Evolutionary conservation across 1,140 invertebrate species (phyloP).

Genomic region (Anastrepha obliqua): DNA sequence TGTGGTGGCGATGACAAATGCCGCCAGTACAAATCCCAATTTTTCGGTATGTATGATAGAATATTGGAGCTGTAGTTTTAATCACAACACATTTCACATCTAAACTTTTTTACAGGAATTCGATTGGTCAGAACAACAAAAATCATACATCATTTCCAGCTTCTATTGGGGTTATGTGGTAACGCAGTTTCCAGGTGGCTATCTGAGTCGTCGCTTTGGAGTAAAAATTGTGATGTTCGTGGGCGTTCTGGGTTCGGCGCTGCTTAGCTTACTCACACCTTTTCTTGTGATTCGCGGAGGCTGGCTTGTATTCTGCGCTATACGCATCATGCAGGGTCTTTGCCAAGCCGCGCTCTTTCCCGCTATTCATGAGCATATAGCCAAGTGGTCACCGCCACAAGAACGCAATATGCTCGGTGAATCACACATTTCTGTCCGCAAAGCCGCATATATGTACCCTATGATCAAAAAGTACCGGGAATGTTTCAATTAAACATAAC

Average conservation of each 20-base stretch:
- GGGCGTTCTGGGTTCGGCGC: slow-evolving; percentile 76
- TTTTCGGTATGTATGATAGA: slow-evolving; percentile 65
- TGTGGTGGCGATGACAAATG: slow-evolving; percentile 75
- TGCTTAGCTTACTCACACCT: slow-evolving; percentile 75
- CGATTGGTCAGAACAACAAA: slow-evolving; percentile 75
- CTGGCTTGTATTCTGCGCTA: slow-evolving; percentile 78
- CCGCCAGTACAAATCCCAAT: slow-evolving; percentile 67
- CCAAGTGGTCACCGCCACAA: slow-evolving; percentile 75
- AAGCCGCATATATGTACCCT: no score
- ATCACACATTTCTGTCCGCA: no score
- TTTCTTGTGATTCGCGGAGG: slow-evolving; percentile 71
- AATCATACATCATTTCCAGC: slow-evolving; percentile 78
- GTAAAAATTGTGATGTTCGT: slow-evolving; percentile 79
- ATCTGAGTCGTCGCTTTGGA: slow-evolving; percentile 81
- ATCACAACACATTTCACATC: background rate
- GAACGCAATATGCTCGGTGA: slow-evolving; percentile 78
- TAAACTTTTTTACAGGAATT: slow-evolving; percentile 66
- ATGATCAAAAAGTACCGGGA: no score
- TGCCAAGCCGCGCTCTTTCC: slow-evolving; percentile 88
- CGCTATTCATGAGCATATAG: slow-evolving; percentile 79
- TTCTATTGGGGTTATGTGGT: slow-evolving; percentile 81
- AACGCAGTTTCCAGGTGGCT: slow-evolving; percentile 81
- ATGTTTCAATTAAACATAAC: no score
- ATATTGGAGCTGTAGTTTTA: background rate
- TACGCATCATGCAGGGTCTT: slow-evolving; percentile 85